Evolutionary conservation across 2,113 vertebrate genomes (phyloP), one percentile per base, ranked within the genome.

Genomic region (Origma solitaria): DNA sequence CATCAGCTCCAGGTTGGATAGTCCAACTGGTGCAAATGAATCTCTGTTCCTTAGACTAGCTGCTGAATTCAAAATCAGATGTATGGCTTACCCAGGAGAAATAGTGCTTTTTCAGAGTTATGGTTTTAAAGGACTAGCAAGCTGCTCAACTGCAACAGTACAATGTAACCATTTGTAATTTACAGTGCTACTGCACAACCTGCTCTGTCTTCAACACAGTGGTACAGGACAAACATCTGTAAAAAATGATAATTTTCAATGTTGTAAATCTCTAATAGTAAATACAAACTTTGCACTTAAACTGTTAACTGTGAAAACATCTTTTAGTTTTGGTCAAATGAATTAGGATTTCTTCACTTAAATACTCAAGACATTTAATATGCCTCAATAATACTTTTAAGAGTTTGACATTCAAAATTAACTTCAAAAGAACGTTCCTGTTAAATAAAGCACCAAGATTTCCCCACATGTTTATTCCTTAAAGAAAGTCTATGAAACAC

Each of bases 401-500:
- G 72, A 92, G 35, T 23, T 77, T 62, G 79, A 71, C 65, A 45
- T 88, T 96, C 70, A 76, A 91, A 95, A 71, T 85, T 69, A 85
- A 86, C 72, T 93, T 85, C 56, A 68, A 85, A 76, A 89, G 58
- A 92, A 91, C 3, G 44, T 61, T 86, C 37, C 56, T 15, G n/a
- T 77, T 94, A 86, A 84, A 87, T 16, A 66, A 81, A 95, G 78
- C 83, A 95, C 47, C 82, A 92, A 73, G 53, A 91, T 86, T 94
- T 90, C 89, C 82, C 88, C 79, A 44, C 14, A 11, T 80, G 45
- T 90, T 94, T 94, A 93, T 71, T 86, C 75, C 58, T 97, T 96
- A 92, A 75, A 90, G 87, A 95, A 96, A 96, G 87, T 86, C 62
- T 70, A 78, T 10, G 33, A 95, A 71, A 97, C 54, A 82, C 57